Base-by-base conservation (phyloP, 2,888 invertebrate species). In the Volucella inanis region DNA sequence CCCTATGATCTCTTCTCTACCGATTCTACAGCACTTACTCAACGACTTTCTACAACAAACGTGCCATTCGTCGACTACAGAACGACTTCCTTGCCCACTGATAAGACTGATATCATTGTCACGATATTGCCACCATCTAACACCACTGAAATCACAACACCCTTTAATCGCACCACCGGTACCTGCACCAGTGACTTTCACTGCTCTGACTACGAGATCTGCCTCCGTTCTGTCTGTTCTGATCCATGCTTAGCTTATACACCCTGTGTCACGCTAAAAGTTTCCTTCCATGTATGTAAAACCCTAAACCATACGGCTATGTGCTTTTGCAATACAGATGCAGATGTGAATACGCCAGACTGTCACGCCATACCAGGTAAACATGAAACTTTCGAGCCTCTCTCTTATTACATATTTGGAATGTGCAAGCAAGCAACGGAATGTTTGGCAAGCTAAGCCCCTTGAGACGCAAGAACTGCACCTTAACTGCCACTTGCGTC, bases 351-450 rank as follows among this genome's bases (percentile, higher is more conserved):
- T 92, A 90, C 89, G 83, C 89, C 90, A 91, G 93, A 93, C 92
- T 94, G 94, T 93, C 93, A 92, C 92, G 91, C 92, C 90, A 92
- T 93, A 92, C 93, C 94, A 94, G 94, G 94, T 94, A 94, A 94
- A 92, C 84, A 81, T 67, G 79, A 76, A 71, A 71, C 61, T 68
- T 59, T 74, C 74, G 70, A 77, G 77, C 64, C 59, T 80, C 77
- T 75, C 64, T 83, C 52, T 61, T 47, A 65, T 50, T 57, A 55
- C 68, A 76, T 62, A 68, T 71, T 80, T 80, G 89, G 89, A 90
- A 89, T 89, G 89, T 78, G 72, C 80, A 84, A 84, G 76, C 86
- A 82, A 86, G 71, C 82, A 77, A 74, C 70, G 61, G 74, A 86
- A 86, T 86, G 86, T 81, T 77, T 31, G 31, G 82, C 82, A 74